phyloP scores from a whole-genome alignment of 2,888 invertebrate genomes.

The Drosophila acutilabella region DNA sequence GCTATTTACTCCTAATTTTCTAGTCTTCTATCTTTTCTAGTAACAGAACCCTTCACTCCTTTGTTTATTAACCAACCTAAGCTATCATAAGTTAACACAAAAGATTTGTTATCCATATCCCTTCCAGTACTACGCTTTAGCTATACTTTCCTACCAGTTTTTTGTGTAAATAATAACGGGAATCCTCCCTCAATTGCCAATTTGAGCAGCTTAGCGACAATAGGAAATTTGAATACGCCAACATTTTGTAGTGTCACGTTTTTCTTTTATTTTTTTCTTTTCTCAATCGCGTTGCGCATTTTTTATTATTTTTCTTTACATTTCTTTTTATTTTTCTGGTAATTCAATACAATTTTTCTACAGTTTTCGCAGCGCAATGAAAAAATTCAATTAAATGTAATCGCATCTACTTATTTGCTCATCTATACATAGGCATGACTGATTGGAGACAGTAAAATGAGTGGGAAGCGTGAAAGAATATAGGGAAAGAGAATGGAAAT shows the following conservation, averaged over 20 bases:
- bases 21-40: too few relatives aligned
- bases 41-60: background rate
- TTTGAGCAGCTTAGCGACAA: slow-evolving; percentile 38
- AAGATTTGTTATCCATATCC: slow-evolving; percentile 9
- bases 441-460: slow-evolving; percentile 51
- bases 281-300: slow-evolving; percentile 55
- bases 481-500: slow-evolving; percentile 14
- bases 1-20: too few relatives aligned
- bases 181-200: slow-evolving; percentile 54
- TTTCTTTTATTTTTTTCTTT: slow-evolving; percentile 55
- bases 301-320: slow-evolving; percentile 63
- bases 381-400: slow-evolving; percentile 83
- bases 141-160: slow-evolving; percentile 19
- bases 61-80: slow-evolving; percentile 1
- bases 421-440: slow-evolving; percentile 62
- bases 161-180: slow-evolving; percentile 26
- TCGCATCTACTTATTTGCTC: slow-evolving; percentile 75
- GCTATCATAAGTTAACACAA: slow-evolving; percentile 16
- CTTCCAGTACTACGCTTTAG: slow-evolving; percentile 4
- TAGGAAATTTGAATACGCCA: slow-evolving; percentile 72
- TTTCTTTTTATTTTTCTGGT: slow-evolving; percentile 44
- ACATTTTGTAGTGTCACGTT: slow-evolving; percentile 71
- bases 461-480: slow-evolving; percentile 19
- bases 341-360: slow-evolving; percentile 64
- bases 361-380: slow-evolving; percentile 20